Conservation (phyloP, 2,888 invertebrate genomes). For the Andrena flavipes region DNA sequence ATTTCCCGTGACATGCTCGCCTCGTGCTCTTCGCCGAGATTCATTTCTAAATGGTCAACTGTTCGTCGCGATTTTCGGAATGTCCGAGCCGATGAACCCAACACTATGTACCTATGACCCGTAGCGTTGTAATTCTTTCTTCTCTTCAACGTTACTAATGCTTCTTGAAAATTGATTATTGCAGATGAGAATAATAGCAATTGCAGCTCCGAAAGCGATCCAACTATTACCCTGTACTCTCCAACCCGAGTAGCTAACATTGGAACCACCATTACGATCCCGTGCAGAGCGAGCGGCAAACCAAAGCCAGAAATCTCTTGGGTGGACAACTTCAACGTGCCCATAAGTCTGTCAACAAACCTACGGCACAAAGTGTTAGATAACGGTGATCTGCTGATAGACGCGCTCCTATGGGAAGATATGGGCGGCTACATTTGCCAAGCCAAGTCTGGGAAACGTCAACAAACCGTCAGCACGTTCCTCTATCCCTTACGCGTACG, state of each 20-base stretch:
- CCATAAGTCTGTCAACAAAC: constrained; percentile 80
- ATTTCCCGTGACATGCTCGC: constrained; percentile 4
- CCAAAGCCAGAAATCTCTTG: constrained; percentile 89
- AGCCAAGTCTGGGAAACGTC: constrained; percentile 83
- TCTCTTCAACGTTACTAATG: not conserved
- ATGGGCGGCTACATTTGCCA: constrained; percentile 94
- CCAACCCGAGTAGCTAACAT: constrained; percentile 84
- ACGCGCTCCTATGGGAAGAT: constrained; percentile 90
- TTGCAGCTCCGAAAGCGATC: constrained; percentile 63
- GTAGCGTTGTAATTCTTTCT: not conserved
- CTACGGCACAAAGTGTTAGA: constrained; percentile 85
- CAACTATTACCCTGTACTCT: constrained; percentile 80
- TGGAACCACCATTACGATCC: constrained; percentile 88
- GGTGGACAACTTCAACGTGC: constrained; percentile 87
- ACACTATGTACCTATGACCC: too few species aligned
- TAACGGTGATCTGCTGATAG: constrained; percentile 92
- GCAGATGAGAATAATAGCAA: constrained; percentile 30
- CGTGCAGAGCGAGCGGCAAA: constrained; percentile 89
- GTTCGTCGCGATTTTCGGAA: too few species aligned
- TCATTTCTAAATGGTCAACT: not conserved
- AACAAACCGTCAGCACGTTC: constrained; percentile 63
- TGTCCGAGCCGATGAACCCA: too few species aligned
- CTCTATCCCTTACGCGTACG: constrained; percentile 65
- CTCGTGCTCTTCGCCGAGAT: not conserved
- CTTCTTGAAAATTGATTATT: not conserved